phyloP scores from a whole-genome alignment of 2,888 invertebrate species.

The Coleophora flavipennella region DNA sequence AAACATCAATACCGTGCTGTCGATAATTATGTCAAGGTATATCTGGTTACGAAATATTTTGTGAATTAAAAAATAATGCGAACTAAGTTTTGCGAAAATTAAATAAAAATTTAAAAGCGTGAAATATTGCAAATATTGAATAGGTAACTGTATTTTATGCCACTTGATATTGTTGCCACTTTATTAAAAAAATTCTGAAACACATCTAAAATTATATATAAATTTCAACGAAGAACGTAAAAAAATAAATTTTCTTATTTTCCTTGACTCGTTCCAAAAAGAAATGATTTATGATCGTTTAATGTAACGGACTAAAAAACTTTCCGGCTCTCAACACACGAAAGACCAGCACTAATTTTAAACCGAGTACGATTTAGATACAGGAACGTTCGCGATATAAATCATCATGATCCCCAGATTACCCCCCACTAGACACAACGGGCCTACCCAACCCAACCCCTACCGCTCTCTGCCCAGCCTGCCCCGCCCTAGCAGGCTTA shows the following conservation, averaged over 20 bases:
- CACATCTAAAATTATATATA: no score
- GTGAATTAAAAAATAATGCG: background rate
- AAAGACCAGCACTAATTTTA: background rate
- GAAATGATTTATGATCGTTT: no score
- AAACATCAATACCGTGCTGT: background rate
- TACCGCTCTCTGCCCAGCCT: background rate
- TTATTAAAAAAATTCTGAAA: no score
- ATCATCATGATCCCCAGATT: constrained; percentile 24
- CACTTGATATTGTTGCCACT: no score
- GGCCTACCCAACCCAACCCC: background rate
- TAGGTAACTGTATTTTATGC: no score
- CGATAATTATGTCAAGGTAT: no score
- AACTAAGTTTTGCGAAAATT: background rate
- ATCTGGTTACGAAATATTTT: background rate
- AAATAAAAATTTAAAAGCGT: background rate
- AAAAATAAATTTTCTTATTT: no score
- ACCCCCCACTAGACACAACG: constrained; percentile 8
- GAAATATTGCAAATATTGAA: no score
- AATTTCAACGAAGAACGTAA: no score
- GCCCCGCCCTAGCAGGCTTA: constrained; percentile 6
- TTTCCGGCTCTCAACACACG: background rate
- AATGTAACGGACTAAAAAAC: no score
- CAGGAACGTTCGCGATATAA: constrained; percentile 10
- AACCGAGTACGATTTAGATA: background rate
- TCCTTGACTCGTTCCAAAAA: no score